phyloP scores from a whole-genome alignment of 2,113 vertebrate species.

The Corvus cornix region DNA sequence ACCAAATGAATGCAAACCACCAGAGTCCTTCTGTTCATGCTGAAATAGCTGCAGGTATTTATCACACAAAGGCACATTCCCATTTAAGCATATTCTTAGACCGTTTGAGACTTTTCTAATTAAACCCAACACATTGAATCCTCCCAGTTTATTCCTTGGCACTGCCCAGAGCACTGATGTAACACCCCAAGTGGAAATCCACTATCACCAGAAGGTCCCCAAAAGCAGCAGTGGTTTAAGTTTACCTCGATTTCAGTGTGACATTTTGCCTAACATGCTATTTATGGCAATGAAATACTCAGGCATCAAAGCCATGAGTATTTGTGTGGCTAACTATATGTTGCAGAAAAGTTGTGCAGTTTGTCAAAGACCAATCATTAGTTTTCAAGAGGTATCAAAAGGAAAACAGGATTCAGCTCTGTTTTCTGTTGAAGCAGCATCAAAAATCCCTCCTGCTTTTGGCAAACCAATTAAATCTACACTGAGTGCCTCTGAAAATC shows the following conservation, averaged over 20 bases:
- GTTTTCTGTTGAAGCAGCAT: neutral
- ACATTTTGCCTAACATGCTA: neutral
- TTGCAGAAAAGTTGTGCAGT: neutral
- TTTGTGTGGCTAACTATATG: neutral
- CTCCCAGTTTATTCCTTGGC: neutral
- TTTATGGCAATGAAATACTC: neutral
- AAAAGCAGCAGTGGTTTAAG: neutral
- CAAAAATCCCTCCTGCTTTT: neutral
- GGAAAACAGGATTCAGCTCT: neutral
- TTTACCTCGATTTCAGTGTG: neutral
- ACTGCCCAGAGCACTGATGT: neutral
- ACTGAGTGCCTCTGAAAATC: neutral
- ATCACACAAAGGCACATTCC: neutral
- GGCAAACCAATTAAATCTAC: neutral
- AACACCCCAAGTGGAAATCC: neutral
- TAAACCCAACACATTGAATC: rapidly evolving
- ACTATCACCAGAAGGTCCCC: neutral
- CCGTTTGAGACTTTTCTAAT: neutral
- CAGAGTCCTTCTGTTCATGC: neutral
- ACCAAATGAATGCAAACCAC: neutral
- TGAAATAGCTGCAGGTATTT: neutral
- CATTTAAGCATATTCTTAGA: neutral
- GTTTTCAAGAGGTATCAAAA: neutral
- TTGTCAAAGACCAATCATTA: neutral
- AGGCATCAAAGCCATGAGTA: neutral